These are phyloP conservation scores for Steinernema carpocapsae DNA, from an alignment of 2,888 invertebrate genomes.

Conservation along the genomic window DNA sequence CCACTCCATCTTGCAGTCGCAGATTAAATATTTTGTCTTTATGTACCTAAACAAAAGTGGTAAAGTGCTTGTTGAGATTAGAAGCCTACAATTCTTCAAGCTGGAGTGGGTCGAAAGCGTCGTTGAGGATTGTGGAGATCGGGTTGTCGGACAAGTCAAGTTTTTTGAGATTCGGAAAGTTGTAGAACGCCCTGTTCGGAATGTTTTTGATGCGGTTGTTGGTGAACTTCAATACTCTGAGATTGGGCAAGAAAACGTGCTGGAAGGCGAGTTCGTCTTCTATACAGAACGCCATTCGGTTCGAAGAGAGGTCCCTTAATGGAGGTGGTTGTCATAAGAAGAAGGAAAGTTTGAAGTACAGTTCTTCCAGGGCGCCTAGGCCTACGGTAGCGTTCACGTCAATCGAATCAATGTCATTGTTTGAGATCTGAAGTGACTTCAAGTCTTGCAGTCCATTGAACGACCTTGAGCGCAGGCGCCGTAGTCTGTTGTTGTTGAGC, in stretches of 20 bases:
- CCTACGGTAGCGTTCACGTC: constrained; percentile 54
- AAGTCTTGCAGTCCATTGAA: constrained; percentile 49
- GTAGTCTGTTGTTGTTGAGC: constrained; percentile 50
- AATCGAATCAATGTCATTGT: constrained; percentile 50
- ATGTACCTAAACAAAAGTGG: constrained; percentile 34
- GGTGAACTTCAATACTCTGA: constrained; percentile 47
- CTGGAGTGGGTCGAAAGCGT: constrained; percentile 54
- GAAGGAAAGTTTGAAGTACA: constrained; percentile 9
- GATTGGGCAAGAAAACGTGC: constrained; percentile 54
- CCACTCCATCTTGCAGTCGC: constrained; percentile 57
- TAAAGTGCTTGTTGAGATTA: neutral
- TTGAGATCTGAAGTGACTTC: constrained; percentile 48
- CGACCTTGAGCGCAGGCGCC: constrained; percentile 51
- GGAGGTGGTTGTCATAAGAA: constrained; percentile 3
- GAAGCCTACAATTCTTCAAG: constrained; percentile 50
- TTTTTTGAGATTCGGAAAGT: constrained; percentile 53
- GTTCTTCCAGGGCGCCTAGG: constrained; percentile 39
- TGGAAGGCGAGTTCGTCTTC: constrained; percentile 58
- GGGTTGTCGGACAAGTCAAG: constrained; percentile 56
- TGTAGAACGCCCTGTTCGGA: constrained; percentile 51
- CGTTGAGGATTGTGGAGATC: constrained; percentile 53
- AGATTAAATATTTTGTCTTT: constrained; percentile 50
- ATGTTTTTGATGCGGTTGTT: constrained; percentile 50
- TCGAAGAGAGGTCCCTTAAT: constrained; percentile 52
- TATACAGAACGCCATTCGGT: constrained; percentile 56